Evolutionary conservation across 92 coral and sea anemone species (phyloP).

Genomic region (Diadumene lineata): DNA sequence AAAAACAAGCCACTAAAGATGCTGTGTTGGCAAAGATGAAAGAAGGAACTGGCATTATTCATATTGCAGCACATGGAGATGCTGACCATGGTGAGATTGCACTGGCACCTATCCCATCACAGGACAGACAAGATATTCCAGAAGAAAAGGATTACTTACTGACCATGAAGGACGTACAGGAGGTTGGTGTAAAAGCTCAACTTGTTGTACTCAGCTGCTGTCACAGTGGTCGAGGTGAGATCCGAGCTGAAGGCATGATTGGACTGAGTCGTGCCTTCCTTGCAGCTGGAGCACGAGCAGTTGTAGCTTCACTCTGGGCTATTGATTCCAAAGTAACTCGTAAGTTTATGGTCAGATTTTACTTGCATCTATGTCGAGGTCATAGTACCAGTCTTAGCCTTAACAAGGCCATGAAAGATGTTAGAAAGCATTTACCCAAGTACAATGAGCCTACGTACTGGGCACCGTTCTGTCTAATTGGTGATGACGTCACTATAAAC

Average conservation of each 20-base stretch:
- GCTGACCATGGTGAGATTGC: neutral
- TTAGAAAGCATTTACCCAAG: neutral
- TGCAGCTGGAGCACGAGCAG: constrained; percentile 9
- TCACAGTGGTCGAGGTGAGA: neutral
- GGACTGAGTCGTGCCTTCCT: constrained; percentile 1
- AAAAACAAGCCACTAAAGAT: constrained; percentile 6
- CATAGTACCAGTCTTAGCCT: neutral
- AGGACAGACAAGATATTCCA: neutral
- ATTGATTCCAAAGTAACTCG: neutral
- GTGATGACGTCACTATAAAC: constrained; percentile 1
- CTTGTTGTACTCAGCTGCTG: constrained; percentile 11
- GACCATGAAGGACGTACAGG: constrained; percentile 20
- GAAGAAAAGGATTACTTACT: constrained; percentile 10
- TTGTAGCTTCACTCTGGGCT: constrained; percentile 6
- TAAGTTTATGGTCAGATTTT: neutral
- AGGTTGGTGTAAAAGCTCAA: constrained; percentile 5
- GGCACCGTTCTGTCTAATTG: constrained; percentile 2
- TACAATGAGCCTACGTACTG: neutral
- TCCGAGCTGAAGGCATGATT: neutral
- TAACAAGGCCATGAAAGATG: neutral
- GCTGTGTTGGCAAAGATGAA: neutral
- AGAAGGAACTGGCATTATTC: neutral
- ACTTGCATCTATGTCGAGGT: neutral
- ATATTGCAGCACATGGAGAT: neutral
- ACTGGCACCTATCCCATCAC: neutral